Base-by-base conservation (phyloP, 2,113 vertebrate species). In the Caretta caretta region DNA sequence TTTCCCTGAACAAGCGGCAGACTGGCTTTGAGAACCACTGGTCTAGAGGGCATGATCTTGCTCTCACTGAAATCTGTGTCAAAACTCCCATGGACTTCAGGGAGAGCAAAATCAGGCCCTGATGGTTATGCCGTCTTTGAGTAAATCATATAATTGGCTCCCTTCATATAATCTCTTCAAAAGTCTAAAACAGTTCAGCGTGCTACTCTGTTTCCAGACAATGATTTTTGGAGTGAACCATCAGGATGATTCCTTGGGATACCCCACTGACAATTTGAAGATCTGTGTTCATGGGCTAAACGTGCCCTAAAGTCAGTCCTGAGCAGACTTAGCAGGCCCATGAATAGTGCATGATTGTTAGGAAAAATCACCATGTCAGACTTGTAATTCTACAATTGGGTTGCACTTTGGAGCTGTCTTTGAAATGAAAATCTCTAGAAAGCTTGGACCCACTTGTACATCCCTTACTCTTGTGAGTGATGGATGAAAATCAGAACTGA, bases 161-260 rank as follows among this genome's bases (percentile, higher is more conserved):
- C 83, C 82, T 80, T 72, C 1, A 1, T 93, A 27, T 82, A 92
- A 76, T 16, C 1, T 0, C 56, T 19, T 80, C 35, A 31, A 72
- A 90, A 84, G 89, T 81, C 78, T 75, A n/a, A 89, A 90, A 95
- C 85, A 50, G 83, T 86, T 92, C 85, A 48, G 83, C 93, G 89
- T 92, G 48, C 81, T 49, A 48, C n/a, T 19, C 27, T 59, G 1
- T 1, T 53, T 76, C 54, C 48, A 50, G 75, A 35, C 42, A 57
- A 78, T 51, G 92, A 82, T 81, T 91, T 72, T 38, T 38, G 4
- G 65, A 20, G n/a, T 62, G 65, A n/a, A 72, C 14, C 17, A 38
- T 72, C 35, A 10, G n/a, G 65, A 38, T 38, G 35, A 72, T 72
- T 72, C 65, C 16, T 78, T 78, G 22, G 25, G 75, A 24, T 78